Conservation (phyloP, 2,888 invertebrate species). For the Cantharis lateralis region DNA sequence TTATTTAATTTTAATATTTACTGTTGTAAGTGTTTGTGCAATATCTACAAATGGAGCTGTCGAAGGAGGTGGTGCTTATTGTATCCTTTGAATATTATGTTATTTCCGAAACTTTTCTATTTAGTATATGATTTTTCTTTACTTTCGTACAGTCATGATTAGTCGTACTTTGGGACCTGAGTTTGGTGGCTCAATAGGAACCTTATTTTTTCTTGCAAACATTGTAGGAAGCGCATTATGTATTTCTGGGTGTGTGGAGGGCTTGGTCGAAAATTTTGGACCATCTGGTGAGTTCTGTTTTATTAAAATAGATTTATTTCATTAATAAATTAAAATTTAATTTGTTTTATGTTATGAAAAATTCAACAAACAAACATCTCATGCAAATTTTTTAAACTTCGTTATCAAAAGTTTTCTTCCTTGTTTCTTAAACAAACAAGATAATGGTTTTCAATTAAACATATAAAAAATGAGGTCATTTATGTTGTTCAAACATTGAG, state of each 20-base stretch:
- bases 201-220: conserved; percentile 97
- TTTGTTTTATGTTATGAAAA: background rate
- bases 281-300: conserved; percentile 63
- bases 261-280: conserved; percentile 85
- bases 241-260: conserved; percentile 95
- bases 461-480: background rate
- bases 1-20: conserved; percentile 92
- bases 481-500: background rate
- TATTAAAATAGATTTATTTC: background rate
- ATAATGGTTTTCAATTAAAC: background rate
- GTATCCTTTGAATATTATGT: conserved; percentile 72
- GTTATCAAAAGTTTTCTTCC: background rate
- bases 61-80: conserved; percentile 99
- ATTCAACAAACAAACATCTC: background rate
- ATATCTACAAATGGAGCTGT: conserved; percentile 99
- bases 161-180: conserved; percentile 97
- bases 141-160: conserved; percentile 85
- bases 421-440: background rate
- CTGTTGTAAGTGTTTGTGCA: conserved; percentile 96
- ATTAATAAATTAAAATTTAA: no score
- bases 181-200: conserved; percentile 98
- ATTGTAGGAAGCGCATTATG: conserved; percentile 96
- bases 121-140: conserved; percentile 26
- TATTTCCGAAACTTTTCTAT: background rate
- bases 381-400: background rate